Conservation (phyloP, 1,140 invertebrate genomes). For the Idris sp. region DNA sequence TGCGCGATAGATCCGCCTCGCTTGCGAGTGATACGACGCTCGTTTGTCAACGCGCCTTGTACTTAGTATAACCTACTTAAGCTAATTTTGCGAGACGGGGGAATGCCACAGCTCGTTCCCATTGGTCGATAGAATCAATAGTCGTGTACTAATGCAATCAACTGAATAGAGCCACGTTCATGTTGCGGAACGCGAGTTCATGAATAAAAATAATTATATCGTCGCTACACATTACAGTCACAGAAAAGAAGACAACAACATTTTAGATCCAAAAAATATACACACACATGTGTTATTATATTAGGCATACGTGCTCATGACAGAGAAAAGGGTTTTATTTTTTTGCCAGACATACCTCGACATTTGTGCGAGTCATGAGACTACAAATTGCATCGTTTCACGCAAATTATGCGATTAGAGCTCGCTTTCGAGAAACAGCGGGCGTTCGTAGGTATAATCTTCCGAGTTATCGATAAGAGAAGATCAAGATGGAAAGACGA, state of each 20-base stretch:
- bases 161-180: conserved; percentile 8
- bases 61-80: conserved; percentile 63
- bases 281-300: too few relatives aligned
- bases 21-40: conserved; percentile 46
- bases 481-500: conserved; percentile 9
- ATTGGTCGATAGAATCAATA: conserved; percentile 55
- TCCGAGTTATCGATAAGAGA: conserved; percentile 38
- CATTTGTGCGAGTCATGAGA: conserved; percentile 21
- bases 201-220: too few relatives aligned
- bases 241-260: too few relatives aligned
- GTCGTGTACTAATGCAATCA: conserved; percentile 29
- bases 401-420: conserved; percentile 72
- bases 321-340: too few relatives aligned
- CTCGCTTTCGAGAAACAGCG: conserved; percentile 59
- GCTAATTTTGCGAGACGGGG: conserved; percentile 57
- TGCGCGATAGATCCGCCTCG: conserved; percentile 62
- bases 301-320: too few relatives aligned
- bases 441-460: conserved; percentile 41
- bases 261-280: too few relatives aligned
- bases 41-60: conserved; percentile 62
- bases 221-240: too few relatives aligned
- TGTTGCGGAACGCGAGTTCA: background rate
- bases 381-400: conserved; percentile 75
- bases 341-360: too few relatives aligned
- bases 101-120: conserved; percentile 35